Evolutionary conservation across 1,140 invertebrate genomes (phyloP).

Genomic region (Danaus melanippus): DNA sequence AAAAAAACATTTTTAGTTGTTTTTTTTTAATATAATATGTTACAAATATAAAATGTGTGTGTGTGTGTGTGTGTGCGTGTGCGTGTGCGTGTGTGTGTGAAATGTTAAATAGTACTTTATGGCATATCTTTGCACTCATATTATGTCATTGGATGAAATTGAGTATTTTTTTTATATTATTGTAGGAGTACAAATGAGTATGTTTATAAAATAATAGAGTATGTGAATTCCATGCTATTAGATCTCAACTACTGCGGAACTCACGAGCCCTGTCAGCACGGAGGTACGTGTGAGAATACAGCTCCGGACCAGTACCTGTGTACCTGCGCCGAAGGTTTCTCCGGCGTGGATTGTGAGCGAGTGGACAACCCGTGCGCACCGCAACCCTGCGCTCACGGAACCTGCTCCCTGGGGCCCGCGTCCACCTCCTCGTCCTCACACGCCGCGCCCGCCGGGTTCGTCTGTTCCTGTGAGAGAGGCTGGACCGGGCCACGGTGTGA

Average conservation of each 20-base stretch:
- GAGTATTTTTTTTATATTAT: constrained; percentile 2
- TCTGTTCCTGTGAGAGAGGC: constrained; percentile 88
- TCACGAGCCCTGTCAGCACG: constrained; percentile 95
- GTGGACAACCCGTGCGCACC: constrained; percentile 93
- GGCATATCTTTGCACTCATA: too few relatives aligned
- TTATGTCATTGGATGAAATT: too few relatives aligned
- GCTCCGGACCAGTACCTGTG: constrained; percentile 93
- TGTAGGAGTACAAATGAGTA: neutral
- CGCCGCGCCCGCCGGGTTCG: constrained; percentile 73
- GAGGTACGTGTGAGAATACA: constrained; percentile 96
- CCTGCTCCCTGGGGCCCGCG: constrained; percentile 73
- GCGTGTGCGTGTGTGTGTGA: too few relatives aligned
- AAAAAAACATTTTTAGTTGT: too few relatives aligned
- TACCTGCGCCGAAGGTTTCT: constrained; percentile 92
- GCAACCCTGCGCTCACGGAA: constrained; percentile 90
- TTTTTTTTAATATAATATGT: too few relatives aligned
- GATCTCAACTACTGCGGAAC: constrained; percentile 99
- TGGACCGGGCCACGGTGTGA: constrained; percentile 88
- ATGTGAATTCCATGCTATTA: constrained; percentile 36
- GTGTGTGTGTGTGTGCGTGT: too few relatives aligned
- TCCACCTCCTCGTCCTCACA: constrained; percentile 71
- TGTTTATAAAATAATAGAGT: too few relatives aligned
- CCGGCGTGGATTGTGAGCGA: constrained; percentile 91
- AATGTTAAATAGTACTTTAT: too few relatives aligned
- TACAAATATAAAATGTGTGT: too few relatives aligned